Evolutionary conservation across 2,113 vertebrate genomes (phyloP).

Genomic region (Chaenocephalus aceratus): DNA sequence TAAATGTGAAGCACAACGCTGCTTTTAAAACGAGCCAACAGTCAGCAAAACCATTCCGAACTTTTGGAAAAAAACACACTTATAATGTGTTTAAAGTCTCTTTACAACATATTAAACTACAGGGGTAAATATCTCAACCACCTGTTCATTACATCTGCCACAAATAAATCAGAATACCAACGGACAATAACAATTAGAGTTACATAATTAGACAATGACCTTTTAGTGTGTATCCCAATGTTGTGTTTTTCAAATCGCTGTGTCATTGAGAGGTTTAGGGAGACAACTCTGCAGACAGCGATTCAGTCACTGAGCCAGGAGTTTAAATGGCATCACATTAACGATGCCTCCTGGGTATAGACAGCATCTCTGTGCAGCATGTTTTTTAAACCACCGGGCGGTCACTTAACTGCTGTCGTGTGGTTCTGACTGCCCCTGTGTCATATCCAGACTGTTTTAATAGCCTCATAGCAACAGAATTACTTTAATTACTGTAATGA

Average conservation of each 20-base stretch:
- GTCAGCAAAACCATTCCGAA: too few relatives aligned
- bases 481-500: slow-evolving; percentile 59
- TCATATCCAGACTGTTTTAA: slow-evolving; percentile 39
- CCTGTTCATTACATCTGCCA: background rate
- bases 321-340: slow-evolving; percentile 76
- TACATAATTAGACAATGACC: slow-evolving; percentile 45
- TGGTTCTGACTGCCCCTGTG: slow-evolving; percentile 31
- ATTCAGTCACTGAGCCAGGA: slow-evolving; percentile 56
- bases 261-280: slow-evolving; percentile 33
- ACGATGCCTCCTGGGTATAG: slow-evolving; percentile 61
- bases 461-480: slow-evolving; percentile 8
- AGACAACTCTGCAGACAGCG: slow-evolving; percentile 52
- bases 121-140: background rate
- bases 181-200: slow-evolving; percentile 15
- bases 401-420: slow-evolving; percentile 6
- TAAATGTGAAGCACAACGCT: slow-evolving; percentile 9
- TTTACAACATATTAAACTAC: background rate
- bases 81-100: background rate
- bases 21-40: background rate
- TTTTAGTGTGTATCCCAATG: slow-evolving; percentile 29
- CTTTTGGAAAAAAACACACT: background rate
- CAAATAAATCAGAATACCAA: slow-evolving; percentile 26
- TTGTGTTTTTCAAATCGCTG: slow-evolving; percentile 29
- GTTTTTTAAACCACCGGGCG: slow-evolving; percentile 67
- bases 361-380: slow-evolving; percentile 54